Conservation (phyloP, 92 coral and sea anemone species). For the Porites evermanni region DNA sequence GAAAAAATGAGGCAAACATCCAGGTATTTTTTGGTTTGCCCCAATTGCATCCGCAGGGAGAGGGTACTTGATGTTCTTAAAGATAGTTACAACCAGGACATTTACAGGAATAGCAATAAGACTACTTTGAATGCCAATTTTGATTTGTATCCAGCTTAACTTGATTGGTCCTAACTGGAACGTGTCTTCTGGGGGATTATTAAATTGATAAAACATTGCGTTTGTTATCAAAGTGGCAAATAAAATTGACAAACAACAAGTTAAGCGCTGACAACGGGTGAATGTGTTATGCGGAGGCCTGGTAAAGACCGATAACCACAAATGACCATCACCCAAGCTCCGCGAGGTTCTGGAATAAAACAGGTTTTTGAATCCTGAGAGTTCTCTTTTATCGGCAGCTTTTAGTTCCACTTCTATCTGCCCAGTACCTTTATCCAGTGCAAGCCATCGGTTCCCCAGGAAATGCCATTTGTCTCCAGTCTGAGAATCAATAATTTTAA, state of each 20-base stretch:
- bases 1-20: conserved; percentile 54
- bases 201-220: conserved; percentile 96
- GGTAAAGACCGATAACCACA: conserved; percentile 89
- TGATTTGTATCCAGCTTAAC: conserved; percentile 91
- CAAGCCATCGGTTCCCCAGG: conserved; percentile 89
- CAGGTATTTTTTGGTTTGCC: conserved; percentile 19
- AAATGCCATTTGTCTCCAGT: conserved; percentile 69
- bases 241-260: conserved; percentile 87
- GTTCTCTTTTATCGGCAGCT: conserved; percentile 76
- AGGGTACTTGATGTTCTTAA: conserved; percentile 72
- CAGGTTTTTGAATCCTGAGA: conserved; percentile 83
- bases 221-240: conserved; percentile 88
- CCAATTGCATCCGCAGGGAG: conserved; percentile 36
- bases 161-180: conserved; percentile 87
- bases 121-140: conserved; percentile 93
- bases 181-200: conserved; percentile 64
- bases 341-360: conserved; percentile 80
- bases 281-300: conserved; percentile 91
- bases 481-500: conserved; percentile 63
- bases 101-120: conserved; percentile 90
- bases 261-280: conserved; percentile 85
- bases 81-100: conserved; percentile 80
- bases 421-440: conserved; percentile 85
- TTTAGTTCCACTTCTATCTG: conserved; percentile 70
- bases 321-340: conserved; percentile 88